Conservation (phyloP, 2,888 invertebrate species). For the Apotomis capreana region DNA sequence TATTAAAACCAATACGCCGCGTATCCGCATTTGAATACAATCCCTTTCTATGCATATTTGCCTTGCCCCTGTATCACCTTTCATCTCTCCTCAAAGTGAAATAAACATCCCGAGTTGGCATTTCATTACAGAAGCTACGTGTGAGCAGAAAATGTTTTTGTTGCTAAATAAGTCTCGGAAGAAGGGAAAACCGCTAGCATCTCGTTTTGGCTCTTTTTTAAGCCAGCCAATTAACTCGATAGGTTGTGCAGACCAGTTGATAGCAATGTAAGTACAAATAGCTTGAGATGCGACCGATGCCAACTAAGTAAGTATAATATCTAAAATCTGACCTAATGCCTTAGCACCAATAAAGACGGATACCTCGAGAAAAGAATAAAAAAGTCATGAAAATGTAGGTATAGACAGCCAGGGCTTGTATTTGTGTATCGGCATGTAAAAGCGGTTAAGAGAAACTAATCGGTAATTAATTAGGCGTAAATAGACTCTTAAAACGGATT, state of each 20-base stretch:
- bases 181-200: not conserved
- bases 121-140: slow-evolving; percentile 51
- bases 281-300: too few relatives aligned
- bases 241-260: not conserved
- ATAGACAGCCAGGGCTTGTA: too few relatives aligned
- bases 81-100: slow-evolving; percentile 55
- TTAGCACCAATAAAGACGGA: too few relatives aligned
- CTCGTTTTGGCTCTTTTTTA: not conserved
- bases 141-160: slow-evolving; percentile 18
- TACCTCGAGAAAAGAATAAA: too few relatives aligned
- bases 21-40: slow-evolving; percentile 33
- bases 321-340: too few relatives aligned
- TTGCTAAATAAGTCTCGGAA: not conserved
- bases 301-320: too few relatives aligned
- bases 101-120: slow-evolving; percentile 56
- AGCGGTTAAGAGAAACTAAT: too few relatives aligned
- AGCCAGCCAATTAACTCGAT: not conserved
- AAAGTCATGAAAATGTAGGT: too few relatives aligned
- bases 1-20: slow-evolving; percentile 30
- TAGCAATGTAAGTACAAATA: too few relatives aligned
- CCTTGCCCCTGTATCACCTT: slow-evolving; percentile 51
- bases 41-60: slow-evolving; percentile 35
- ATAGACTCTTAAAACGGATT: too few relatives aligned
- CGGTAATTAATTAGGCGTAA: too few relatives aligned
- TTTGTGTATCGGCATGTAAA: too few relatives aligned